These are phyloP conservation scores for Holacanthus passer DNA, from an alignment of 2,113 vertebrate species.

Conservation along the genomic window DNA sequence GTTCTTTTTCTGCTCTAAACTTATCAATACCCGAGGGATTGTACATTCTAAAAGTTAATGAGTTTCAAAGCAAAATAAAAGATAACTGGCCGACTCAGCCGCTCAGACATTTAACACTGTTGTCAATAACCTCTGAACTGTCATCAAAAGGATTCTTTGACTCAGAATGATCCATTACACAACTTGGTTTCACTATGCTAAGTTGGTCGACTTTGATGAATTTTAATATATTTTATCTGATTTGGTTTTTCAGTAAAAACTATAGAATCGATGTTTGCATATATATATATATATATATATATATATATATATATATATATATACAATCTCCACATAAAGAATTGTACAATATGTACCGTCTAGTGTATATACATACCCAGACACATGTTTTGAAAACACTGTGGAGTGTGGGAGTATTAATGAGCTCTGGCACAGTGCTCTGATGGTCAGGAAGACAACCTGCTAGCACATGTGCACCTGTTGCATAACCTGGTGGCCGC, in stretches of 20 bases:
- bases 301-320: too few relatives aligned
- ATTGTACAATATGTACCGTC: neutral
- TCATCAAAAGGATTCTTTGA: neutral
- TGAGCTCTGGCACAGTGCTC: slow-evolving; percentile 45
- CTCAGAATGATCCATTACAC: neutral
- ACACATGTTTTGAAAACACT: slow-evolving; percentile 66
- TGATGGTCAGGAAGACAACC: slow-evolving; percentile 71
- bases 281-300: too few relatives aligned
- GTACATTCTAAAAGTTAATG: neutral
- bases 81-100: neutral
- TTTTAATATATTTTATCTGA: neutral
- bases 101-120: neutral
- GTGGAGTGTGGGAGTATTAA: slow-evolving; percentile 68
- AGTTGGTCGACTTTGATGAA: neutral
- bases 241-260: slow-evolving; percentile 10
- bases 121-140: neutral
- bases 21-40: neutral
- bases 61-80: neutral
- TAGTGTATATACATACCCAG: slow-evolving; percentile 5
- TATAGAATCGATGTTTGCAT: neutral
- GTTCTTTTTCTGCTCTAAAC: neutral
- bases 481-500: slow-evolving; percentile 82
- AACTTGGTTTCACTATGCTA: neutral
- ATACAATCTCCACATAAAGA: neutral
- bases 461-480: slow-evolving; percentile 84